Evolutionary conservation across 2,888 invertebrate species (phyloP).

Genomic region (Vannuccia rotundouncinata): DNA sequence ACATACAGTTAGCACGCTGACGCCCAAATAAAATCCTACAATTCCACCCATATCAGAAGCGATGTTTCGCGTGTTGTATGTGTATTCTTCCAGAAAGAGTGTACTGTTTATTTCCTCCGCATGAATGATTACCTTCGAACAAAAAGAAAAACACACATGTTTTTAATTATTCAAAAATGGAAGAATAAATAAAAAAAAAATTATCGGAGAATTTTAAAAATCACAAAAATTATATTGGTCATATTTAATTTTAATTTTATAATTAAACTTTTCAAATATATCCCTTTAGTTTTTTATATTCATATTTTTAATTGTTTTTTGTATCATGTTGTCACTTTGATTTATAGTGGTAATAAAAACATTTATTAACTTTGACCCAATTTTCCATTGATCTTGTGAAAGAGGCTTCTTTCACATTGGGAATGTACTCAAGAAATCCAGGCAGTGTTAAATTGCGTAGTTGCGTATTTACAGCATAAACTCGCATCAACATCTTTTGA

Average conservation of each 20-base stretch:
- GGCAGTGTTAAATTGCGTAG: neutral
- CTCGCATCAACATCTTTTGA: neutral
- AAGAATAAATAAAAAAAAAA: no score
- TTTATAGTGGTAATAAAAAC: no score
- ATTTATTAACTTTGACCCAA: neutral
- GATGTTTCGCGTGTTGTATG: neutral
- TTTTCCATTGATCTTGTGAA: neutral
- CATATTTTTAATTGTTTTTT: no score
- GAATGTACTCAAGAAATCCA: neutral
- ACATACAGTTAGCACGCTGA: neutral
- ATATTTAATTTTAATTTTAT: neutral
- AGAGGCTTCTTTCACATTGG: neutral
- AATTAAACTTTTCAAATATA: no score
- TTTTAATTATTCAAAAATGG: no score
- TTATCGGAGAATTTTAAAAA: neutral
- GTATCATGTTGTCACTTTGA: no score
- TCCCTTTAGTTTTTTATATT: no score
- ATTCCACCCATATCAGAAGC: neutral
- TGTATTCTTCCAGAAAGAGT: neutral
- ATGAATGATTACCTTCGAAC: neutral
- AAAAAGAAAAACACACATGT: no score
- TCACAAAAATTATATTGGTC: no score
- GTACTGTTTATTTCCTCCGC: neutral
- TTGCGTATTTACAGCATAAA: neutral
- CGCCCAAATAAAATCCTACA: neutral